Conservation (phyloP, 2,113 vertebrate genomes). For the Syngnathus typhle region DNA sequence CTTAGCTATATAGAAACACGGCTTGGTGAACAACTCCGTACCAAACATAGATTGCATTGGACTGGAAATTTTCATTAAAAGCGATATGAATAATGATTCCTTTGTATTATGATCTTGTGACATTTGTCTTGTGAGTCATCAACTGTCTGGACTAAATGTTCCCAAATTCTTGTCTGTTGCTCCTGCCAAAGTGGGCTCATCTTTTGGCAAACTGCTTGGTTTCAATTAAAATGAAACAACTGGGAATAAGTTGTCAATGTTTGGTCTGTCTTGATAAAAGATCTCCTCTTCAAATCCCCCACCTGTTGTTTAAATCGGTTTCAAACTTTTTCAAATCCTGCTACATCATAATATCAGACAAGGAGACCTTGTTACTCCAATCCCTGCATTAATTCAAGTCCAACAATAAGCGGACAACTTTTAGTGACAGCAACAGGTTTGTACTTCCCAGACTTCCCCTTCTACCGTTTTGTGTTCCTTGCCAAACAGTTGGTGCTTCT, state of each 20-base stretch:
- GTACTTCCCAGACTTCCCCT: slow-evolving; percentile 6
- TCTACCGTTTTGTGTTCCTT: slow-evolving; percentile 3
- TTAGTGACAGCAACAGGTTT: slow-evolving; percentile 47
- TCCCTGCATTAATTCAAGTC: slow-evolving; percentile 21
- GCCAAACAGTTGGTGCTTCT: slow-evolving; percentile 16
- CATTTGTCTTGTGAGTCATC: slow-evolving; percentile 4
- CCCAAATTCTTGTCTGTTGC: background rate
- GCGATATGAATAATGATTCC: slow-evolving; percentile 1
- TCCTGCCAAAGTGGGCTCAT: background rate
- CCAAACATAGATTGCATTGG: slow-evolving; percentile 11
- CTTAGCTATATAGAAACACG: background rate
- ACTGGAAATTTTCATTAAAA: background rate
- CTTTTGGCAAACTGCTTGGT: background rate
- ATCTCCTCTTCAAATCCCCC: slow-evolving; percentile 9
- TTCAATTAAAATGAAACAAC: too few species aligned
- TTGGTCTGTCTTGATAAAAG: slow-evolving; percentile 3
- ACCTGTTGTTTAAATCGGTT: background rate
- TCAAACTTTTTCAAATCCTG: background rate
- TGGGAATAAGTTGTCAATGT: background rate
- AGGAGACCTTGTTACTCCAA: slow-evolving; percentile 33
- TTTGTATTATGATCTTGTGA: slow-evolving; percentile 25
- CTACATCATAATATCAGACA: slow-evolving; percentile 15
- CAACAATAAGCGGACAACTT: slow-evolving; percentile 6
- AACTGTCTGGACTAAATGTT: background rate
- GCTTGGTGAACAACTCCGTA: slow-evolving; percentile 8